Conservation (phyloP, 2,797 vertebrate species). For the Pteropus rufus region DNA sequence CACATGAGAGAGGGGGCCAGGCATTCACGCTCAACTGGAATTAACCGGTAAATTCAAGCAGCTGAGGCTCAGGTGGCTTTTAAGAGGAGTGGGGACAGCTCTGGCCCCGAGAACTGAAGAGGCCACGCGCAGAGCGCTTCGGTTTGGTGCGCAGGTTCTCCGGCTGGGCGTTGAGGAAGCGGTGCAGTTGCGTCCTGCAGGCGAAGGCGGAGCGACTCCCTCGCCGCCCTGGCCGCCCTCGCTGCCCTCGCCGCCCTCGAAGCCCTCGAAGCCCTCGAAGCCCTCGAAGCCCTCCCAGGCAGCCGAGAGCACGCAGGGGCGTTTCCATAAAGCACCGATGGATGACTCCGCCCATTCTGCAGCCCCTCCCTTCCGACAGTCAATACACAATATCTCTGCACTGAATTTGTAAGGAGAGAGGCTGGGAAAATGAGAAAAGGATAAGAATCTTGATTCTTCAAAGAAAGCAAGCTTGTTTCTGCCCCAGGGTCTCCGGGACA, state of each 20-base stretch:
- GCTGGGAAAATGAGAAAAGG: background rate
- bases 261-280: too few species aligned
- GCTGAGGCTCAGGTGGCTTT: background rate
- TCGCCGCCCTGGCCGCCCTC: too few species aligned
- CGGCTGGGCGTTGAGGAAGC: background rate
- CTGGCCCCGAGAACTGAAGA: background rate
- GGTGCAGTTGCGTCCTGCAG: too few species aligned
- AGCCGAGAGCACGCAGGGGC: background rate
- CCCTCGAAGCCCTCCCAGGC: background rate
- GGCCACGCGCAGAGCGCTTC: background rate
- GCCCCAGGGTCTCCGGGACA: background rate
- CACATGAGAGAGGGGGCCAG: background rate
- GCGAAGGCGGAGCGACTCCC: background rate
- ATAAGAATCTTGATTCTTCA: background rate
- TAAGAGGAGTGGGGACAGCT: background rate
- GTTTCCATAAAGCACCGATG: background rate
- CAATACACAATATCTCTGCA: background rate
- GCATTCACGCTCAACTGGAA: background rate
- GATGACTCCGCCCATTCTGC: background rate
- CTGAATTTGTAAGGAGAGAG: background rate
- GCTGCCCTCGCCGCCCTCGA: too few species aligned
- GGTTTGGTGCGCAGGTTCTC: too few species aligned
- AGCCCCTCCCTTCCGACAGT: background rate
- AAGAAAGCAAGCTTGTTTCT: background rate
- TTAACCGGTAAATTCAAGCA: background rate